Evolutionary conservation across 2,113 vertebrate genomes (phyloP).

Genomic region (Notarius quadriscutis): DNA sequence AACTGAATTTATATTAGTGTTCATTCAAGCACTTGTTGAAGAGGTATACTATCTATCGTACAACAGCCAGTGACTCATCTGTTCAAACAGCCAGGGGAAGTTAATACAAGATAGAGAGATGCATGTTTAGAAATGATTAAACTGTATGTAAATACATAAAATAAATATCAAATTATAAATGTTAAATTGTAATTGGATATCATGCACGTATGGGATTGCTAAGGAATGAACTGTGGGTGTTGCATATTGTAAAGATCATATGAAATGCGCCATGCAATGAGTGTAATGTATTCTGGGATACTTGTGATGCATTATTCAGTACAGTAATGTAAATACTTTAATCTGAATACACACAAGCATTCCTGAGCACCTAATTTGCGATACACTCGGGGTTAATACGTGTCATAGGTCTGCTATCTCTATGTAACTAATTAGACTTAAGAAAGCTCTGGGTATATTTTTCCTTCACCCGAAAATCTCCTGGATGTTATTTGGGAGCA

Average conservation of each 20-base stretch:
- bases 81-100: neutral
- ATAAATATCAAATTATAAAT: neutral
- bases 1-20: neutral
- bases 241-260: neutral
- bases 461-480: too few species aligned
- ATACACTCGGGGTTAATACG: too few species aligned
- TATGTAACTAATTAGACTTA: too few species aligned
- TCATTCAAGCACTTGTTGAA: neutral
- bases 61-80: neutral
- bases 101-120: neutral
- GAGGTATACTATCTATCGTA: neutral
- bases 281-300: slow-evolving; percentile 11
- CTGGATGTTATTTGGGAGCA: neutral
- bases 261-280: neutral
- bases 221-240: neutral
- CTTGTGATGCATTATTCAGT: slow-evolving; percentile 13
- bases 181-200: neutral
- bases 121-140: neutral
- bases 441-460: too few species aligned
- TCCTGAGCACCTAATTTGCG: too few species aligned
- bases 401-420: too few species aligned
- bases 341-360: too few species aligned
- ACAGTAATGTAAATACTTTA: neutral
- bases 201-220: neutral
- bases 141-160: neutral